Evolutionary conservation across 2,888 invertebrate genomes (phyloP).

Genomic region (Chymomyza caudatula): DNA sequence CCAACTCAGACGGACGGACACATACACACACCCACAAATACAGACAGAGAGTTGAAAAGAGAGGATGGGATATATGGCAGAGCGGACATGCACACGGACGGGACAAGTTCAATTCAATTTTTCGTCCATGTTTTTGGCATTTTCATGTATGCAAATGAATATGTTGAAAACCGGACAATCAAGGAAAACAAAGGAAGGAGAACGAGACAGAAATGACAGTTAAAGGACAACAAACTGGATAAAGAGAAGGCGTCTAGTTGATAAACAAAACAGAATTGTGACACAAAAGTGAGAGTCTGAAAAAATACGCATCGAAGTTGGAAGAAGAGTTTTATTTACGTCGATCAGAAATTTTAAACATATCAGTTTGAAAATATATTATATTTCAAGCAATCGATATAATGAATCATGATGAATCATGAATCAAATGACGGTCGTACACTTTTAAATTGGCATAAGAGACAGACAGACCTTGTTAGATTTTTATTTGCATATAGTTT

Average conservation of each 20-base stretch:
- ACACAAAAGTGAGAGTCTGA: background rate
- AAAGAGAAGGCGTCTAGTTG: background rate
- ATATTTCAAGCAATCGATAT: no score
- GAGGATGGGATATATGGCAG: background rate
- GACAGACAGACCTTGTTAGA: no score
- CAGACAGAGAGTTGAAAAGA: conserved; percentile 22
- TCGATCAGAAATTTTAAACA: no score
- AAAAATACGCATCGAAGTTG: background rate
- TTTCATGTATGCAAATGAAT: conserved; percentile 70
- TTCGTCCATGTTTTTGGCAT: conserved; percentile 69
- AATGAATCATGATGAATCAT: no score
- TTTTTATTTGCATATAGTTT: no score
- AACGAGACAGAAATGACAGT: background rate
- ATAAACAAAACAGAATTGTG: background rate
- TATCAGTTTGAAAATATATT: no score
- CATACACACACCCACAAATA: conserved; percentile 36
- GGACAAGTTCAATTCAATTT: conserved; percentile 65
- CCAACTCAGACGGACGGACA: conserved; percentile 13
- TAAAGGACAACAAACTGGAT: background rate
- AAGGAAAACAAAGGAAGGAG: conserved; percentile 1
- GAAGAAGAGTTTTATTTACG: background rate
- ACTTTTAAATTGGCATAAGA: no score
- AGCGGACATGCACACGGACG: background rate
- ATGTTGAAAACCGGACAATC: conserved; percentile 57
- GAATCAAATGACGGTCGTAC: no score